Base-by-base conservation (phyloP, 2,888 invertebrate genomes). In the Coronaproctus castanopsis region DNA sequence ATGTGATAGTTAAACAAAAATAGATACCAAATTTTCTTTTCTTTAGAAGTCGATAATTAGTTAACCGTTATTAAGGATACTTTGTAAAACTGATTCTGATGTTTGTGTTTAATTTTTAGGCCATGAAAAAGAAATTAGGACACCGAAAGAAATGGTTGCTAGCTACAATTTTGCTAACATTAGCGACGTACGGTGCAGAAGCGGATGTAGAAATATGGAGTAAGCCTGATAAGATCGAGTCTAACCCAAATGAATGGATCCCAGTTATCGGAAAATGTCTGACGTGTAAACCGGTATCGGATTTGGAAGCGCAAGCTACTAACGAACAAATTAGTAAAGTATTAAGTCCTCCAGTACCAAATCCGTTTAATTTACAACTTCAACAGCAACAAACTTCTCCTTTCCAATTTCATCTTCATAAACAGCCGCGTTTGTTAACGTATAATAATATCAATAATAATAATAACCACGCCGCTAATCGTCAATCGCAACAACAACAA, bases 201-300 rank as follows among this genome's bases (percentile, higher is more conserved):
- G 49, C 50, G 36, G 36, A 36, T 3, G 49, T 24, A 10, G 59
- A 61, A 2, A 54, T 57, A 58, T 67, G 67, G 67, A 67, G 67
- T 57, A 61, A 63, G 23, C 66, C 65, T 0, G 65, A 64, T 8
- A 50, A 58, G 2, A 60, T 62, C 1, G 63, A 63, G 8, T 62
- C 63, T 51, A 63, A 62, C 22, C 55, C 63, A 21, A 72, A 69
- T 62, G 79, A 79, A 60, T 80, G 79, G 79, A 73, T 79, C 59
- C 79, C 79, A 18, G 69, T 79, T 19, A 67, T 70, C 10, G 69
- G 72, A 56, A 72, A 71, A 52, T 68, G 67, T 57, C 70, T 72
- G 22, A 69, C 71, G 1, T 66, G 70, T 18, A 19, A 56, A 54
- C 61, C 53, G 55, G 14, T 36, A 36, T 49, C 60, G 14, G 63